These are phyloP conservation scores for Magallana angulata DNA, from an alignment of 1,140 invertebrate genomes.

Conservation along the genomic window DNA sequence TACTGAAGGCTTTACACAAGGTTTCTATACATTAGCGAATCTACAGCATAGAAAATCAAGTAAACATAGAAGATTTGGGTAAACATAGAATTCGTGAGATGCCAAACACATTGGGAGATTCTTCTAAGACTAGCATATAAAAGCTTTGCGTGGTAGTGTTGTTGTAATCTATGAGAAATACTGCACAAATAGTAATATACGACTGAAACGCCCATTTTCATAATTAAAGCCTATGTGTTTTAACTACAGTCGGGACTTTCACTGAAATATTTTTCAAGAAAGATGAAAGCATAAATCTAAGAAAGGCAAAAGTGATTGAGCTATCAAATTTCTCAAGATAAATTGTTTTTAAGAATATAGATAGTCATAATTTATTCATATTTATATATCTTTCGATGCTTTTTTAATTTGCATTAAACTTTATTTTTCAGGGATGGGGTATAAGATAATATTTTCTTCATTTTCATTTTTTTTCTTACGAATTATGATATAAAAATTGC, in stretches of 20 bases:
- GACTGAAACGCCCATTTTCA: constrained; percentile 25
- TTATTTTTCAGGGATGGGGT: too few species aligned
- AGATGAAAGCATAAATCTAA: too few species aligned
- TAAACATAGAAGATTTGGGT: constrained; percentile 21
- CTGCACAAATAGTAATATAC: constrained; percentile 22
- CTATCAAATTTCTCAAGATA: too few species aligned
- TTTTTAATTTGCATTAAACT: too few species aligned
- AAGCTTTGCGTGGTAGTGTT: not conserved
- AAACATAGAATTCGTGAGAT: constrained; percentile 28
- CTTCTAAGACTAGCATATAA: constrained; percentile 10
- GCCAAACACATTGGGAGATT: constrained; percentile 3
- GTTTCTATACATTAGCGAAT: constrained; percentile 22
- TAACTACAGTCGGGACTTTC: not conserved
- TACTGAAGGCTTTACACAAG: not conserved
- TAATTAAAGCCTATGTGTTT: constrained; percentile 14
- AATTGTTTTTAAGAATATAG: too few species aligned
- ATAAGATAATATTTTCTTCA: too few species aligned
- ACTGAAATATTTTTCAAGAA: too few species aligned
- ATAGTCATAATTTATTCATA: too few species aligned
- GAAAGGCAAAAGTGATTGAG: too few species aligned
- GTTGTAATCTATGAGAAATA: constrained; percentile 6
- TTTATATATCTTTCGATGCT: too few species aligned
- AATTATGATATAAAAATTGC: too few species aligned
- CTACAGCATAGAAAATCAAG: constrained; percentile 31
- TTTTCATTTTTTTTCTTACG: too few species aligned